Evolutionary conservation across 53 echinoderm and acorn worm species (phyloP), one percentile per base, ranked within the genome.

Genomic region (Crossaster papposus): DNA sequence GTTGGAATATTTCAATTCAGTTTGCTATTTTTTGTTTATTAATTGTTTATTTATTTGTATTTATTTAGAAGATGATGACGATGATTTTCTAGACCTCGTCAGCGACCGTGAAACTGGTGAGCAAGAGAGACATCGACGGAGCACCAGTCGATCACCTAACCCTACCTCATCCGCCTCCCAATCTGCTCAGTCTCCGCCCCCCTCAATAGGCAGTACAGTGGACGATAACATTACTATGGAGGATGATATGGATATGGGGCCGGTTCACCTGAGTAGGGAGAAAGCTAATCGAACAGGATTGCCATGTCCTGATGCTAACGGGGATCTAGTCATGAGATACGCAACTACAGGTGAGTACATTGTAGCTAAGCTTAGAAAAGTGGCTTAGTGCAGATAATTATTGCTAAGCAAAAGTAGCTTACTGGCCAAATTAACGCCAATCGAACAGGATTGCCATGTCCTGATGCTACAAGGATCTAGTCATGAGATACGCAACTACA

Each of bases 61-160:
- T 44, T 44, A 44, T 44, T 44, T 70, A 85, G 91, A 91, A 91
- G 96, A 96, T 76, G 95, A 95, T 50, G 97, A 96, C 36, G 96
- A 99, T 36, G 96, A 96, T 68, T 88, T 92, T 63, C 72, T 99
- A 7, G 92, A 96, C 77, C 82, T 99, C 23, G 94, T 95, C 13
- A 95, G 94, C 52, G 96, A 99, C 44, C 94, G 78, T 0, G 99
- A 99, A 65, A 99, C 99, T 1, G 99, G 99, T 17, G 99, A 99
- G 78, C 91, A 89, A 63, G 99, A 92, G 65, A 72, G 99, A 51
- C 92, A 92, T 2, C 82, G 90, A 29, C 72, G 90, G 2, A 86
- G 79, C 28, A 28, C 78, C 62, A 86, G 83, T 22, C 90, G 63
- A 20, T 72, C 93, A 14, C 64, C 81, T 3, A 91, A 90, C 55